These are phyloP conservation scores for Onychomys leucogaster DNA, from an alignment of 2,797 vertebrate species.

Conservation along the genomic window DNA sequence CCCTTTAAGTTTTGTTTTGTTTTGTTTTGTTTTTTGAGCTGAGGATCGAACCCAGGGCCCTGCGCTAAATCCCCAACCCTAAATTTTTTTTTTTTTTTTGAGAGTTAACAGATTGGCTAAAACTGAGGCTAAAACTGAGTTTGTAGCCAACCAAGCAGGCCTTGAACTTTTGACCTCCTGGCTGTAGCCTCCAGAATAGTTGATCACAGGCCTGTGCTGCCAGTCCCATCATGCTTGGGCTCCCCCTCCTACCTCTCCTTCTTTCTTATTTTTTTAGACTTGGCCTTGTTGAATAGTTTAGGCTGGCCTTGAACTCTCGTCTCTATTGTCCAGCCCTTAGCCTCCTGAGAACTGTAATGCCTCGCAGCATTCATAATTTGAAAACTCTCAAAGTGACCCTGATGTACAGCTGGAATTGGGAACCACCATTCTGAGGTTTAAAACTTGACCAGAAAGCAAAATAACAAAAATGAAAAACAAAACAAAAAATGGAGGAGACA, in stretches of 20 bases:
- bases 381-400: conserved; percentile 28
- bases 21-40: too few relatives aligned
- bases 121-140: neutral
- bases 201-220: neutral
- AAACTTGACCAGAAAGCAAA: neutral
- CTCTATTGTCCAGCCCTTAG: neutral
- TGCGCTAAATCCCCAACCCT: too few relatives aligned
- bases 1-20: too few relatives aligned
- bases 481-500: neutral
- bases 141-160: neutral
- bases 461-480: neutral
- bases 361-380: neutral
- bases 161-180: neutral
- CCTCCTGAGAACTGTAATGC: neutral
- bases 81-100: neutral
- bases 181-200: neutral
- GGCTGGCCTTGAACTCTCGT: neutral
- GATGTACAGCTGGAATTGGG: neutral
- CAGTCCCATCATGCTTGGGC: neutral
- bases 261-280: neutral
- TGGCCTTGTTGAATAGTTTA: neutral
- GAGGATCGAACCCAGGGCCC: too few relatives aligned
- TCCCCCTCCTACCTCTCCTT: neutral
- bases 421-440: conserved; percentile 12
- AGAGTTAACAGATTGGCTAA: too few relatives aligned